Percentiles rank a stretch among this genome's conserved stretches.
These are phyloP conservation scores for Caenorhabditis wallacei DNA, from an alignment of 2,888 invertebrate species.

Conservation along the genomic window DNA sequence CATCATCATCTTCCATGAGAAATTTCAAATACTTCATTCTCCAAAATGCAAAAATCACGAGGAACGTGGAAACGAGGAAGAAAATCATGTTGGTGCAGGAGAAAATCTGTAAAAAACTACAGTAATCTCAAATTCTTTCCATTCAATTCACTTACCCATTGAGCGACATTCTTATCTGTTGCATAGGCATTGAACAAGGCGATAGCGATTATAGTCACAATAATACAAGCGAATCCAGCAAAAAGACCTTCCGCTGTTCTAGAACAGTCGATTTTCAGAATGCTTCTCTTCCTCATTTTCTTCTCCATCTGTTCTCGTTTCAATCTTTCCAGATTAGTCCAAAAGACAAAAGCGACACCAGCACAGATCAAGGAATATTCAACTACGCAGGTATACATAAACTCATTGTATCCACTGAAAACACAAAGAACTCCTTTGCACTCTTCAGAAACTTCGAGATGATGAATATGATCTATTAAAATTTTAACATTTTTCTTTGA, in stretches of 20 bases:
- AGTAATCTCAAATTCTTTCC: too few relatives aligned
- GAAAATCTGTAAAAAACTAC: constrained; percentile 75
- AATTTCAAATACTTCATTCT: constrained; percentile 73
- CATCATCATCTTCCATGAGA: constrained; percentile 67
- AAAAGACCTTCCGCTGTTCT: constrained; percentile 75
- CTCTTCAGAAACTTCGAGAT: constrained; percentile 49
- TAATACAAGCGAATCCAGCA: constrained; percentile 70
- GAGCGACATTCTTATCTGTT: constrained; percentile 65
- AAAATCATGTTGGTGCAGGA: constrained; percentile 73
- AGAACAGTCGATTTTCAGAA: constrained; percentile 76
- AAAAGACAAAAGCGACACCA: constrained; percentile 76
- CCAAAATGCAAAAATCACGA: constrained; percentile 71
- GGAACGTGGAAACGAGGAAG: constrained; percentile 69
- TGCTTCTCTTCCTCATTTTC: constrained; percentile 69
- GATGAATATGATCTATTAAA: background rate
- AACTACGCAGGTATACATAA: constrained; percentile 78
- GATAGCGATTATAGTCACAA: constrained; percentile 71
- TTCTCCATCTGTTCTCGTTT: constrained; percentile 54
- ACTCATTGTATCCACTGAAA: constrained; percentile 74
- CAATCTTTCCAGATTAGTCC: constrained; percentile 71
- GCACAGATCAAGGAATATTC: constrained; percentile 77
- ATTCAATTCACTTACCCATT: constrained; percentile 68
- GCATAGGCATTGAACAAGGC: constrained; percentile 75
- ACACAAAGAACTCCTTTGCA: constrained; percentile 74
- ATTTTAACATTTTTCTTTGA: background rate